These are phyloP conservation scores for Acrocephalus kingi DNA, from an alignment of 2,113 vertebrate species.

Conservation along the genomic window DNA sequence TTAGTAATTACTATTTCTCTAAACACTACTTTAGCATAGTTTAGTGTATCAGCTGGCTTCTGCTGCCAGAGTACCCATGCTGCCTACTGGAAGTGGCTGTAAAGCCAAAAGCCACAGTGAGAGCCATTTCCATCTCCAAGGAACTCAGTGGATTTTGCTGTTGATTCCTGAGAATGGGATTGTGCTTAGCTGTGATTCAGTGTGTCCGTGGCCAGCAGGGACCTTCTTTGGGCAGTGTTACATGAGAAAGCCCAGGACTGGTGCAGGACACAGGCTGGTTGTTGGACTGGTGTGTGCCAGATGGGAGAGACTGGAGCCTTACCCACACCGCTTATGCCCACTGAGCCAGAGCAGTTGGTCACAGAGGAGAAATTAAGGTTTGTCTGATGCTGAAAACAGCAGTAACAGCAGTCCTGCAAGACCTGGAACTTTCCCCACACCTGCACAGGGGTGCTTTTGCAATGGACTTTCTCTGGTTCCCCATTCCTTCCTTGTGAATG, in stretches of 20 bases:
- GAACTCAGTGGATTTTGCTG: neutral
- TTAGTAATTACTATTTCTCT: slow-evolving; percentile 63
- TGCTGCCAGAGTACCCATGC: slow-evolving; percentile 34
- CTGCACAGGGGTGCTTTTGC: neutral
- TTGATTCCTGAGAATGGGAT: neutral
- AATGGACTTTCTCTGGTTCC: neutral
- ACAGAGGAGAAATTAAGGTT: neutral
- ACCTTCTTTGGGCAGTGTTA: neutral
- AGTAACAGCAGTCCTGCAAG: neutral
- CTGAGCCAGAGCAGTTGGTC: neutral
- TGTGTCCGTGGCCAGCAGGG: accelerated
- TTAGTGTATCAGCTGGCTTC: slow-evolving; percentile 52
- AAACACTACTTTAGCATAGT: slow-evolving; percentile 60
- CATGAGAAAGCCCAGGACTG: neutral
- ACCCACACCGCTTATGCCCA: accelerated
- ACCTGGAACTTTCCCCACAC: neutral
- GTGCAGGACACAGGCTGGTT: neutral
- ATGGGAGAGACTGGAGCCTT: accelerated
- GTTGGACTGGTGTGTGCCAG: neutral
- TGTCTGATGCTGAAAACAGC: neutral
- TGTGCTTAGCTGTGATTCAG: neutral
- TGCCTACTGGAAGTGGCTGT: slow-evolving; percentile 40
- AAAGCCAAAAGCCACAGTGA: neutral
- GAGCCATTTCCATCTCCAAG: neutral
- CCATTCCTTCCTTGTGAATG: neutral